phyloP scores from a whole-genome alignment of 2,113 vertebrate genomes.

The Aspiorhynchus laticeps region DNA sequence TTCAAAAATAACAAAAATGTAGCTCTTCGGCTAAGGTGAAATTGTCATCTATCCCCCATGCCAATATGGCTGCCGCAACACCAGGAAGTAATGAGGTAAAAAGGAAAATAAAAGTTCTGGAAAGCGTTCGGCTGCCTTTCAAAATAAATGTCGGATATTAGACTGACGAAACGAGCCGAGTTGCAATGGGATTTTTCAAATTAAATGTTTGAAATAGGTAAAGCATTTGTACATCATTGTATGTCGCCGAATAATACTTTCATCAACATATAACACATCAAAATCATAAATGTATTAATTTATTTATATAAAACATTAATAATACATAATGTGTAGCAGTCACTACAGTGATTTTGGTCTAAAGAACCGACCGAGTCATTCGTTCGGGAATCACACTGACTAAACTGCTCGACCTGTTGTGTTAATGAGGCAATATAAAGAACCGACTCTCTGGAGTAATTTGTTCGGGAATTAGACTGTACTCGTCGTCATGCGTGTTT shows the following conservation, averaged over 20 bases:
- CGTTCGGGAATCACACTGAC: background rate
- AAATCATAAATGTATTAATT: background rate
- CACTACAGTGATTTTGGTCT: background rate
- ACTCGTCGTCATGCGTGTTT: background rate
- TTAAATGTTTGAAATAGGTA: background rate
- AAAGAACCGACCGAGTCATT: background rate
- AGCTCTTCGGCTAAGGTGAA: constrained; percentile 39
- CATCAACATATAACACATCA: background rate
- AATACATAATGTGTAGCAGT: background rate
- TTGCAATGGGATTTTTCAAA: background rate
- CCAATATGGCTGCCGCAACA: constrained; percentile 48
- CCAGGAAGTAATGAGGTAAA: constrained; percentile 47
- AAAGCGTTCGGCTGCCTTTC: background rate
- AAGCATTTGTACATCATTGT: background rate
- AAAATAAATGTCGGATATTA: constrained; percentile 38
- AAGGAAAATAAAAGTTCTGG: constrained; percentile 36
- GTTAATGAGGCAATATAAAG: background rate
- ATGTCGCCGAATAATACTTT: background rate
- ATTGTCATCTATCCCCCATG: constrained; percentile 44
- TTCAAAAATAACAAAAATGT: constrained; percentile 34
- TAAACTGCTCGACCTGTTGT: background rate
- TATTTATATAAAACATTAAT: background rate
- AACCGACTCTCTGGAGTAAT: background rate
- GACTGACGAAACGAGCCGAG: background rate
- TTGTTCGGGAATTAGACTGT: background rate